Percentiles rank a stretch among this genome's conserved stretches.
phyloP scores from a whole-genome alignment of 1,140 invertebrate species.

The Cheumatopsyche charites region DNA sequence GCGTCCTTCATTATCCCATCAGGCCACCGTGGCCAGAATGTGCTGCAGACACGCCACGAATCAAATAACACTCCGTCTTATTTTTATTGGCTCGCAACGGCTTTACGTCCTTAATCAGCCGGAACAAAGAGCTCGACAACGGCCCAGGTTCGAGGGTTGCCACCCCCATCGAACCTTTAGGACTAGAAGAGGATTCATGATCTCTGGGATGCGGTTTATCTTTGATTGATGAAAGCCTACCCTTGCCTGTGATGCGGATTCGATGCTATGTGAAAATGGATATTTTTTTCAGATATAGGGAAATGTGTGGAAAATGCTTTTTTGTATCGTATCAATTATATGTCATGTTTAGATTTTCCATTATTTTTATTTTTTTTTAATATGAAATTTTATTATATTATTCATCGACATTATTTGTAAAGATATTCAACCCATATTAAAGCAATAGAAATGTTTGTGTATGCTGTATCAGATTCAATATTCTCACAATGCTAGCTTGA shows the following conservation, averaged over 20 bases:
- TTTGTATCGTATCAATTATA: too few species aligned
- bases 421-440: too few species aligned
- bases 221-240: conserved; percentile 23
- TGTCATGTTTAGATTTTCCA: too few species aligned
- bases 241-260: background rate
- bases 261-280: background rate
- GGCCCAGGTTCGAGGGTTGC: background rate
- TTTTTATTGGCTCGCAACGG: conserved; percentile 43
- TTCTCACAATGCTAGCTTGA: too few species aligned
- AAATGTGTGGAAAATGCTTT: too few species aligned
- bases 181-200: background rate
- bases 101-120: conserved; percentile 37
- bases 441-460: too few species aligned
- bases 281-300: background rate
- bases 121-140: conserved; percentile 26
- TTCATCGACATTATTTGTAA: too few species aligned
- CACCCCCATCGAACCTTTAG: background rate
- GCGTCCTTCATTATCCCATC: conserved; percentile 48
- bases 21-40: conserved; percentile 36
- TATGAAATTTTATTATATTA: too few species aligned
- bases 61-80: conserved; percentile 47
- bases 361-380: too few species aligned
- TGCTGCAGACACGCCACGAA: conserved; percentile 44
- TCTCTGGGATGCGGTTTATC: conserved; percentile 2
- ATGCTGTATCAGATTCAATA: too few species aligned